Evolutionary conservation across 2,113 vertebrate genomes (phyloP).

Genomic region (Apteryx mantelli): DNA sequence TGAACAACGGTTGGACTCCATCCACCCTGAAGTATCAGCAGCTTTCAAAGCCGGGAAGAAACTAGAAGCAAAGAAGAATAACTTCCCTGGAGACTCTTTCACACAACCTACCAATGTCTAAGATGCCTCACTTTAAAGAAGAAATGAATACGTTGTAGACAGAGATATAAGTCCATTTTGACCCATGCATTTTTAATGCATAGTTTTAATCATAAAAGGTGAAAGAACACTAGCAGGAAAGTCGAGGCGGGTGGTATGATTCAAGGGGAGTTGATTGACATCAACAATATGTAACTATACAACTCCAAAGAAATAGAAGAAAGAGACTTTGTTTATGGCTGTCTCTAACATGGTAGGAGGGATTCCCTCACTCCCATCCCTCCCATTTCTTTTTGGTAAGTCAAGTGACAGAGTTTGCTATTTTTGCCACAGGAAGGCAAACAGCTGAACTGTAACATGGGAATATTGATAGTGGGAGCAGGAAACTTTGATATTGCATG

Average conservation of each 20-base stretch:
- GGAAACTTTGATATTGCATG: neutral
- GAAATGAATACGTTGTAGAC: neutral
- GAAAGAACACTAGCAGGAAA: neutral
- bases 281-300: neutral
- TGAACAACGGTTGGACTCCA: constrained; percentile 76
- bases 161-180: neutral
- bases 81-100: constrained; percentile 70
- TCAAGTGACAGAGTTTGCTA: neutral
- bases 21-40: constrained; percentile 77
- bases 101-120: constrained; percentile 87
- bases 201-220: neutral
- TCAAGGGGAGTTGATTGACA: neutral
- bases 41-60: constrained; percentile 78
- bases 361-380: neutral
- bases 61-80: constrained; percentile 72
- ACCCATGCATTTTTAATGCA: neutral
- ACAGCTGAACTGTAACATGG: neutral
- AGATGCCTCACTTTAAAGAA: constrained; percentile 8
- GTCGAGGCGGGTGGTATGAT: neutral
- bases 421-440: neutral
- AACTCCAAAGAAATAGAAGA: neutral
- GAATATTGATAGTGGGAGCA: neutral
- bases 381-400: neutral
- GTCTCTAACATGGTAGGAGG: neutral
- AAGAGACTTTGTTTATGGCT: neutral